These are phyloP conservation scores for Cataglyphis hispanica DNA, from an alignment of 1,140 invertebrate species.

Conservation along the genomic window DNA sequence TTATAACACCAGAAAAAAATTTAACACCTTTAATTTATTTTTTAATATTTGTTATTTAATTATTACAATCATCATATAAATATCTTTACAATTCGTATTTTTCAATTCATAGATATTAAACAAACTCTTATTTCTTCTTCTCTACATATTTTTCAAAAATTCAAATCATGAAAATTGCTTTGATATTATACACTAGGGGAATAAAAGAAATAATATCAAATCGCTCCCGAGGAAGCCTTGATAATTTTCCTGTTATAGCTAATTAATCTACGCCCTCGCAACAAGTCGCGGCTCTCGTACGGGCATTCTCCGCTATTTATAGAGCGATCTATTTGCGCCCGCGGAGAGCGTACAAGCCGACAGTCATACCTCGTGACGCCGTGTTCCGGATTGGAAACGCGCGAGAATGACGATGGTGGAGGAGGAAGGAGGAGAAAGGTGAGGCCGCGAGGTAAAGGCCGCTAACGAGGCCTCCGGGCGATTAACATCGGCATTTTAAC, in stretches of 20 bases:
- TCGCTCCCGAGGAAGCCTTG: constrained; percentile 17
- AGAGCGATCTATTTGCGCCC: constrained; percentile 56
- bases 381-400: constrained; percentile 31
- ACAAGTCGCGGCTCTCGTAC: constrained; percentile 44
- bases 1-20: not conserved
- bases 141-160: not conserved
- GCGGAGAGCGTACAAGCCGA: constrained; percentile 17
- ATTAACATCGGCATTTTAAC: constrained; percentile 79
- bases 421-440: not conserved
- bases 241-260: constrained; percentile 47
- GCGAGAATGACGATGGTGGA: not conserved
- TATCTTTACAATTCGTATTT: not conserved
- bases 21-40: not conserved
- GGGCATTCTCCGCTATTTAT: constrained; percentile 42
- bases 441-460: constrained; percentile 71
- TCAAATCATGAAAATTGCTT: not conserved
- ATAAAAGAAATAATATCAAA: constrained; percentile 33
- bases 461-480: constrained; percentile 74
- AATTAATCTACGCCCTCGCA: constrained; percentile 55
- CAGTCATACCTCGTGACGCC: constrained; percentile 37
- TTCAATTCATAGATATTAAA: not conserved
- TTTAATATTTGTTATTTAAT: not conserved
- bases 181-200: not conserved
- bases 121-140: not conserved
- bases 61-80: not conserved